Evolutionary conservation across 2,113 vertebrate species (phyloP), one percentile per base, ranked within the genome.

Genomic region (Osmerus eperlanus): DNA sequence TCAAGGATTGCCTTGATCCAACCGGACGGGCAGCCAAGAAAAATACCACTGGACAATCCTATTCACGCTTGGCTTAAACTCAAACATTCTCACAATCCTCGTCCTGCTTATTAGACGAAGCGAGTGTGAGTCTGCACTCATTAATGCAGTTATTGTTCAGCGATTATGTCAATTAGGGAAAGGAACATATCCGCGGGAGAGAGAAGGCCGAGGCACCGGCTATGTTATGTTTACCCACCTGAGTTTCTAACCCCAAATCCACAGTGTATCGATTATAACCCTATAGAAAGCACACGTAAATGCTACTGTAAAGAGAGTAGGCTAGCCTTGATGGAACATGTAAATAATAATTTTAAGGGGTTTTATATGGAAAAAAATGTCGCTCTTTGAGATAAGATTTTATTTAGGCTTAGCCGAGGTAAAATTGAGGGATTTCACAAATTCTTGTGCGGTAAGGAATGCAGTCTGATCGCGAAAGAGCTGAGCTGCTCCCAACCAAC

Each of bases 81-180:
- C 74, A 85, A 76, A 87, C 70, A 81, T 86, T 85, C 81, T 76
- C 80, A 72, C 81, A 85, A 71, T 79, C 81, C 85, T 66, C 18
- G 11, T 55, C 55, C 53, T 60, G 71, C 73, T 81, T 54, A 81
- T 88, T 85, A 87, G 76, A 85, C 68, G 64, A 75, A 84, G 80
- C 54, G 19, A 81, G 75, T 77, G 72, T 67, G 78, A 81, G 81
- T 89, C 85, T 69, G 78, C 76, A 61, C 73, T 84, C 76, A 79
- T 89, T 89, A 89, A 83, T 83, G 76, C 78, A 72, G 81, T 87
- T 86, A 86, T 90, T 90, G 86, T 91, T 86, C 80, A 36, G 71
- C 18, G 74, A 83, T 82, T 85, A 89, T 85, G 80, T 81, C 63
- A 56, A 88, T 79, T 71, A 73, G 54, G 19, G 56, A 58, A 4